Evolutionary conservation across 2,113 vertebrate genomes (phyloP).

Genomic region (Syrmaticus mikado): DNA sequence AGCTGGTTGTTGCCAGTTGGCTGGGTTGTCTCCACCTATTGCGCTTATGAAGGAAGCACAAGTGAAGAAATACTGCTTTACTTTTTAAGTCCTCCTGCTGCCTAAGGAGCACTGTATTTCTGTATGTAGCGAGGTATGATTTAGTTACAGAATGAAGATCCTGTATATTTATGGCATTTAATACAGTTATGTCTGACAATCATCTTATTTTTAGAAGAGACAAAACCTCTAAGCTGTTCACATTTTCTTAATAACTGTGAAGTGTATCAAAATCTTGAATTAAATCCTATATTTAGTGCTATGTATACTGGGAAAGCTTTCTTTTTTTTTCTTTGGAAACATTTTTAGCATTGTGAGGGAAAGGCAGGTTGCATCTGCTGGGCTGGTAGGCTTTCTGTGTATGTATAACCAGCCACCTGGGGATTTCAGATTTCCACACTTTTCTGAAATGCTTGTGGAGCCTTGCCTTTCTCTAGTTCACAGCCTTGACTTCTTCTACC

Average conservation of each 20-base stretch:
- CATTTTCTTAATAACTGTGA: slow-evolving; percentile 16
- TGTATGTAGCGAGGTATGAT: background rate
- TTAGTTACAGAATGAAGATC: background rate
- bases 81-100: background rate
- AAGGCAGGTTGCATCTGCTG: slow-evolving; percentile 17
- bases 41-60: background rate
- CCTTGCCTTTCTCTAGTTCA: background rate
- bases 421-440: background rate
- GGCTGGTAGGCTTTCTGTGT: background rate
- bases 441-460: background rate
- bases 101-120: background rate
- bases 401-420: background rate
- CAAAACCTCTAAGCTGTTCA: slow-evolving; percentile 37
- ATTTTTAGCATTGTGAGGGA: background rate
- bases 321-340: background rate
- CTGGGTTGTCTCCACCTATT: background rate
- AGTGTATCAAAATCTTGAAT: slow-evolving; percentile 41
- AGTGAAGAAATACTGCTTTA: background rate
- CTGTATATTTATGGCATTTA: slow-evolving; percentile 30
- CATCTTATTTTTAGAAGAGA: slow-evolving; percentile 47
- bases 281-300: slow-evolving; percentile 32
- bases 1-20: background rate
- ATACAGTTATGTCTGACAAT: slow-evolving; percentile 36
- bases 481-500: background rate
- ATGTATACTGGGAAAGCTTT: background rate